A percentile compares a stretch with the other conserved stretches of the same genome.
phyloP scores from a whole-genome alignment of 2,888 invertebrate genomes.

The Piscicola geometra region DNA sequence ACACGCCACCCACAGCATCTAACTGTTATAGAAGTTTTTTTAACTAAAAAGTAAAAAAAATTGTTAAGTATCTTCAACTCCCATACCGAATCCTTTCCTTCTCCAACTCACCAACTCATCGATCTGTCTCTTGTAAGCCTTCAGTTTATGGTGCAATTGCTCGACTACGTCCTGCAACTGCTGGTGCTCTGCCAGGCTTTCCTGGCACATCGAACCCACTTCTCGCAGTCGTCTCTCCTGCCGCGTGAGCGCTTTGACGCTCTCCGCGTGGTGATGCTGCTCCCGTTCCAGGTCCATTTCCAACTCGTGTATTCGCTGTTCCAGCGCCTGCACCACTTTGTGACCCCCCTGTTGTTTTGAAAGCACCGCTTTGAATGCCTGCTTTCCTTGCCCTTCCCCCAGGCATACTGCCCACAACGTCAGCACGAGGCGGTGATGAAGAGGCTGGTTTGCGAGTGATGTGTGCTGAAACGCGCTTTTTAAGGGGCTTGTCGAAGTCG shows the following conservation, averaged over 20 bases:
- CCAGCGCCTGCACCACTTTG: conserved; percentile 84
- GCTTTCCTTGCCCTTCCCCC: too few species aligned
- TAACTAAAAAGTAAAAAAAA: too few species aligned
- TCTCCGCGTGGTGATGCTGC: conserved; percentile 96
- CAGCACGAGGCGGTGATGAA: too few species aligned
- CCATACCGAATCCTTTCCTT: too few species aligned
- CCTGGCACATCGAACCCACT: conserved; percentile 64
- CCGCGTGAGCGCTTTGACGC: conserved; percentile 96
- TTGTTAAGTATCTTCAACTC: too few species aligned
- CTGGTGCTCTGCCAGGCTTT: conserved; percentile 99
- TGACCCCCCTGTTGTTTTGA: conserved; percentile 25
- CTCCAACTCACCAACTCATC: conserved; percentile 73
- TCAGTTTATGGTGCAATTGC: conserved; percentile 95
- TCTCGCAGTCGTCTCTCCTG: conserved; percentile 90
- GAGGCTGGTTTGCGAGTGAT: too few species aligned
- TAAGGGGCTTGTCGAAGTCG: too few species aligned
- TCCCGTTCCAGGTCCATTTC: conserved; percentile 87
- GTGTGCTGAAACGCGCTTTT: too few species aligned
- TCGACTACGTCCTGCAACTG: conserved; percentile 98
- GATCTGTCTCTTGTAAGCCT: conserved; percentile 99
- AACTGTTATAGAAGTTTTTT: too few species aligned
- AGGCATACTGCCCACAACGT: too few species aligned
- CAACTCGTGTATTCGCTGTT: conserved; percentile 65
- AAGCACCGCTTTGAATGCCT: too few species aligned
- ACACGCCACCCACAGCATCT: too few species aligned